Conservation (phyloP, 2,113 vertebrate species). For the Notarius lentiginosus region DNA sequence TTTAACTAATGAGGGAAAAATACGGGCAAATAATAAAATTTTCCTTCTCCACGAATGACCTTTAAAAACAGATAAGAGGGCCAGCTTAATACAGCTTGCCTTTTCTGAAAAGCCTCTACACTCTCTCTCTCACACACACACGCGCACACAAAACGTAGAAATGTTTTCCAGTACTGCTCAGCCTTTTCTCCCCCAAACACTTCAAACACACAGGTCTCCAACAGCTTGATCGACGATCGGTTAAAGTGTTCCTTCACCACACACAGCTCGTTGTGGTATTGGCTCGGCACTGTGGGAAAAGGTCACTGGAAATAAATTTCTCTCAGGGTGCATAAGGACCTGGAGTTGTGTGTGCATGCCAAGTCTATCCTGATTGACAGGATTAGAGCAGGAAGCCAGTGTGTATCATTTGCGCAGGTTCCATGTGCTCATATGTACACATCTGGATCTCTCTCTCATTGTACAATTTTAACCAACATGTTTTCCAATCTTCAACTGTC, state of each 20-base stretch:
- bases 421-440: neutral
- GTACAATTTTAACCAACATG: neutral
- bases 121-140: slow-evolving; percentile 37
- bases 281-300: slow-evolving; percentile 26
- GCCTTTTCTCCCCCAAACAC: neutral
- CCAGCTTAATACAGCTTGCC: neutral
- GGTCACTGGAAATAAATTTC: slow-evolving; percentile 29
- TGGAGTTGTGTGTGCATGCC: neutral
- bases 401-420: neutral
- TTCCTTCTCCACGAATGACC: slow-evolving; percentile 27
- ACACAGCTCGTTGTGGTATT: slow-evolving; percentile 23
- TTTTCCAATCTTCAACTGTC: neutral
- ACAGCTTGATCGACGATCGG: slow-evolving; percentile 25
- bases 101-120: neutral
- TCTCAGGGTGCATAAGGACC: neutral
- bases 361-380: slow-evolving; percentile 8
- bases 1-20: slow-evolving; percentile 40
- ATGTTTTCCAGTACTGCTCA: neutral
- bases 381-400: slow-evolving; percentile 15
- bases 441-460: neutral
- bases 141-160: neutral
- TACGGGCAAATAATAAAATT: slow-evolving; percentile 24
- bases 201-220: slow-evolving; percentile 7
- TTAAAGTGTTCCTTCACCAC: slow-evolving; percentile 21
- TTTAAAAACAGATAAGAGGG: slow-evolving; percentile 38